Evolutionary conservation across 1,140 invertebrate species (phyloP).

Genomic region (Araneus ventricosus): DNA sequence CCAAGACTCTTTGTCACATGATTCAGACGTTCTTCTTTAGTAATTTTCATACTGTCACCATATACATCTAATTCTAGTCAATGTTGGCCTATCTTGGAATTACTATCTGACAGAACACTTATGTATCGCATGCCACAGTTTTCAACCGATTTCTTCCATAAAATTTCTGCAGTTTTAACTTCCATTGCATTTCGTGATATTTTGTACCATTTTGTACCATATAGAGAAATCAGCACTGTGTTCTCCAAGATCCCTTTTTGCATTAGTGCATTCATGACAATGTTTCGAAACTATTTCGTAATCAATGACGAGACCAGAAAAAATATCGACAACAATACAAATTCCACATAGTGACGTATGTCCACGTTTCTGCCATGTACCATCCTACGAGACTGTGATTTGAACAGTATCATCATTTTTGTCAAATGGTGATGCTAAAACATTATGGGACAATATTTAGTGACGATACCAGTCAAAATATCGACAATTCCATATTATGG

Average conservation of each 20-base stretch:
- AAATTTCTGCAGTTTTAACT: neutral
- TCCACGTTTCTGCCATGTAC: neutral
- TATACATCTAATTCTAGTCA: neutral
- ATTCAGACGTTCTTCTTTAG: constrained; percentile 7
- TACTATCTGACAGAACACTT: neutral
- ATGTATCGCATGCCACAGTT: neutral
- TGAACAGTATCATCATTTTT: neutral
- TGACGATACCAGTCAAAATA: neutral
- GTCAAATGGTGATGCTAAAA: neutral
- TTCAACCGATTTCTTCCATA: neutral
- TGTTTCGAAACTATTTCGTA: neutral
- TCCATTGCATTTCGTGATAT: neutral
- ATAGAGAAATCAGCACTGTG: neutral
- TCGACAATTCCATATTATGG: neutral
- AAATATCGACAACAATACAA: neutral
- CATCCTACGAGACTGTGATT: neutral
- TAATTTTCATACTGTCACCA: neutral
- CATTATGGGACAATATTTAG: no score
- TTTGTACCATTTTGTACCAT: neutral
- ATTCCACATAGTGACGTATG: neutral
- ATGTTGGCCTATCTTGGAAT: neutral
- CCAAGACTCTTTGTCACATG: neutral
- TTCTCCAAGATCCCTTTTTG: neutral
- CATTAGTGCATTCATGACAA: neutral
- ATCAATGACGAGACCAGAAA: neutral